Evolutionary conservation across 2,888 invertebrate species (phyloP).

Genomic region (Drosophila mercatorum): DNA sequence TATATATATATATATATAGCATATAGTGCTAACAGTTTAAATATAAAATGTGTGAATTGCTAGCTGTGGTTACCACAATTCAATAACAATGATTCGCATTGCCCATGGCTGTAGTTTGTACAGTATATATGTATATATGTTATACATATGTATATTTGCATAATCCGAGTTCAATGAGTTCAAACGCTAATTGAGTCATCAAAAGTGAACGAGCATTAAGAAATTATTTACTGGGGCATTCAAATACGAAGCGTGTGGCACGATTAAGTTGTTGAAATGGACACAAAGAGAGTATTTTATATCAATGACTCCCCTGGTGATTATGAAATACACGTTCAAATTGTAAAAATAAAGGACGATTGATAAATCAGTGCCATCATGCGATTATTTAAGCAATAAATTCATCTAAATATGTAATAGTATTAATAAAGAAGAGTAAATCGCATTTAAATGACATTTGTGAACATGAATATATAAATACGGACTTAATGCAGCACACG

Average conservation of each 20-base stretch:
- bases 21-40: conserved; percentile 1
- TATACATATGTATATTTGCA: neutral
- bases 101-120: neutral
- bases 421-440: neutral
- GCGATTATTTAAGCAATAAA: neutral
- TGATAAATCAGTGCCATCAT: neutral
- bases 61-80: conserved; percentile 16
- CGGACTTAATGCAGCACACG: neutral
- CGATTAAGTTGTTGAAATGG: conserved; percentile 5
- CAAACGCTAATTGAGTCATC: conserved; percentile 71
- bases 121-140: neutral
- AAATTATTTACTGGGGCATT: conserved; percentile 25
- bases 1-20: neutral
- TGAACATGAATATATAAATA: neutral
- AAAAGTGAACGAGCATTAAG: conserved; percentile 25
- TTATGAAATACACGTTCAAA: neutral
- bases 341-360: neutral
- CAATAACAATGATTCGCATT: neutral
- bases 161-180: conserved; percentile 56
- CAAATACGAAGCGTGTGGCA: conserved; percentile 11
- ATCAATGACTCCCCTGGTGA: neutral
- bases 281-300: conserved; percentile 24
- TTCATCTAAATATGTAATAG: too few relatives aligned
- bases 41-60: conserved; percentile 17
- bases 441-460: neutral